These are phyloP conservation scores for Dicerorhinus sumatrensis DNA, from an alignment of 2,113 vertebrate species.

Conservation along the genomic window DNA sequence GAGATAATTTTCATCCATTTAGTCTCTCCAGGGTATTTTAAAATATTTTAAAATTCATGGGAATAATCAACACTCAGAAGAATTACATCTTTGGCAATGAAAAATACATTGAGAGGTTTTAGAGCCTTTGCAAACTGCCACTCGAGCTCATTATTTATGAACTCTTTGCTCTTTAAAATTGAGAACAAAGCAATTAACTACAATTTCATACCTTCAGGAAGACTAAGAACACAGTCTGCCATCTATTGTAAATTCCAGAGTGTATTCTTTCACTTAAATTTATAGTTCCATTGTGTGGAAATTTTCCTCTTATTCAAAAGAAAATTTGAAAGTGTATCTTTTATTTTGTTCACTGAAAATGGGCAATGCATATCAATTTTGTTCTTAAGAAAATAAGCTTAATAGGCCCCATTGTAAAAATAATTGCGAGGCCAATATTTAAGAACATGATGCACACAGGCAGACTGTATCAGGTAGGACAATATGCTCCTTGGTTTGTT, in stretches of 20 bases:
- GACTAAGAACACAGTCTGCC: slow-evolving; percentile 66
- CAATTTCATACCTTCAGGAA: slow-evolving; percentile 78
- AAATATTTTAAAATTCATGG: slow-evolving; percentile 79
- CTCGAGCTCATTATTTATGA: slow-evolving; percentile 79
- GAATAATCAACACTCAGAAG: slow-evolving; percentile 73
- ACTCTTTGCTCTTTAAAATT: slow-evolving; percentile 79
- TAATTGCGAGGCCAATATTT: background rate
- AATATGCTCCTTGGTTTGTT: fast-evolving
- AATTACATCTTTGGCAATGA: slow-evolving; percentile 71
- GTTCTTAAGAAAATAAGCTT: slow-evolving; percentile 65
- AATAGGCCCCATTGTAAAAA: slow-evolving; percentile 6
- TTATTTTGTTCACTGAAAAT: slow-evolving; percentile 56
- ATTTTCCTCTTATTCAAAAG: slow-evolving; percentile 62
- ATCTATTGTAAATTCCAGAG: slow-evolving; percentile 73
- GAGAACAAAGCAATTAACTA: slow-evolving; percentile 83
- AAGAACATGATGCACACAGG: background rate
- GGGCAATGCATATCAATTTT: background rate
- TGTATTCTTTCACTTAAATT: slow-evolving; percentile 73
- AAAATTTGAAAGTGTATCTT: slow-evolving; percentile 64
- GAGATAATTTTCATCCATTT: slow-evolving; percentile 64
- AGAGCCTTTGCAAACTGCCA: slow-evolving; percentile 65
- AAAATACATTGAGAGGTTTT: slow-evolving; percentile 70
- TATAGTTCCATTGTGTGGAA: slow-evolving; percentile 67
- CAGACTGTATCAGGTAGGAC: background rate
- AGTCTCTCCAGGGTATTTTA: slow-evolving; percentile 59